Conservation (phyloP, 2,797 vertebrate genomes). For the Enteromius treurensis region DNA sequence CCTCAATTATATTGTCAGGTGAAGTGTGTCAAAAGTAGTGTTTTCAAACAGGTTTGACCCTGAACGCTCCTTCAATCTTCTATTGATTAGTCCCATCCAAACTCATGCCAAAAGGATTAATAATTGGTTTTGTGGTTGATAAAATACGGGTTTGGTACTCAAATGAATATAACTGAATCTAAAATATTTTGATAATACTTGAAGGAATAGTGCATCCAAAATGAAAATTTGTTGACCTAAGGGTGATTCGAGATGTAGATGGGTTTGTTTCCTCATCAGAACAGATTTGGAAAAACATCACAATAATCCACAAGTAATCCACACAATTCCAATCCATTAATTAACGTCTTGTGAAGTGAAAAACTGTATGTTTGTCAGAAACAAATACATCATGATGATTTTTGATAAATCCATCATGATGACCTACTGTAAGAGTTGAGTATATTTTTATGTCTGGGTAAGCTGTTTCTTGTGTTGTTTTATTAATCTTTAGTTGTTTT, state of each 20-base stretch:
- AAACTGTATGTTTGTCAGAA: background rate
- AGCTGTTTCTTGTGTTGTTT: background rate
- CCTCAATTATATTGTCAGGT: slow-evolving; percentile 9
- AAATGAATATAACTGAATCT: background rate
- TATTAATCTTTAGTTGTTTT: background rate
- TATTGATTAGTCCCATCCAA: background rate
- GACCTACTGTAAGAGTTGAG: background rate
- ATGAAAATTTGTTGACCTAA: background rate
- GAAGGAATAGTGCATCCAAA: background rate
- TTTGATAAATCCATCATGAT: no score
- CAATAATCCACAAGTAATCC: background rate
- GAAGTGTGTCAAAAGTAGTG: background rate
- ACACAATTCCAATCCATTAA: background rate
- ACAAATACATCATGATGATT: background rate
- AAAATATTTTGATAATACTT: background rate
- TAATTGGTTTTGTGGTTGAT: background rate
- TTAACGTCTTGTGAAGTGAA: background rate
- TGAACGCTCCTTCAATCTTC: no score
- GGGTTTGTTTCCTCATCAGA: background rate
- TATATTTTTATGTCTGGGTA: background rate
- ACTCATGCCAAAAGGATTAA: background rate
- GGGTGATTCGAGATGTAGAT: background rate
- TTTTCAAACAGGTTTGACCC: slow-evolving; percentile 1
- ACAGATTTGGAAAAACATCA: background rate
- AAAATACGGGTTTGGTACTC: background rate